A percentile compares a stretch with the other conserved stretches of the same genome.
phyloP scores from a whole-genome alignment of 2,113 vertebrate species.

The Protobothrops flavoviridis region DNA sequence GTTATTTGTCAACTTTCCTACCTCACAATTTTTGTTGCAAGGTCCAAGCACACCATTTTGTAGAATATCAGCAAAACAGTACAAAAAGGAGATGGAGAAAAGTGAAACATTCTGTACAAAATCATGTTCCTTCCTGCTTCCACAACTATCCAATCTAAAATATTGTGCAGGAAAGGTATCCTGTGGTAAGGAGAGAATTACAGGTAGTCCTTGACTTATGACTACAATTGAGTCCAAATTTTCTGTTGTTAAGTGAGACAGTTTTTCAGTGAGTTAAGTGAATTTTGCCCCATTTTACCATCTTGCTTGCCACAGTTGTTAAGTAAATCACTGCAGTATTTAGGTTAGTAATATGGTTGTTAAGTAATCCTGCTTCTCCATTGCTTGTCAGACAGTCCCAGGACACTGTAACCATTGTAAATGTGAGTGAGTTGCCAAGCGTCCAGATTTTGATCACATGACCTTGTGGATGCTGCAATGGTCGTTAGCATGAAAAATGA shows the following conservation, averaged over 20 bases:
- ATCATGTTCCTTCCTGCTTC: not conserved
- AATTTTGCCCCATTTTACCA: not conserved
- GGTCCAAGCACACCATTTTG: not conserved
- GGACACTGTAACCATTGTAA: not conserved
- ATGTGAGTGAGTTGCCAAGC: too few relatives aligned
- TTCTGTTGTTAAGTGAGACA: not conserved
- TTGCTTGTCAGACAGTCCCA: not conserved
- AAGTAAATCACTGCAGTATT: not conserved
- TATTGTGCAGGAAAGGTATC: not conserved
- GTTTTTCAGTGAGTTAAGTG: not conserved
- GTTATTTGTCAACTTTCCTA: not conserved
- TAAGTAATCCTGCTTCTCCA: not conserved
- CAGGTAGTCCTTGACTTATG: not conserved
- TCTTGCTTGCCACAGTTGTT: not conserved
- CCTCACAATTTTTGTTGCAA: not conserved
- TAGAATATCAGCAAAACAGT: not conserved
- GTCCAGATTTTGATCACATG: too few relatives aligned
- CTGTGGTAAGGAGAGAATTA: not conserved
- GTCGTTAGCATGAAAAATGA: not conserved
- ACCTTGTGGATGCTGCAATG: not conserved
- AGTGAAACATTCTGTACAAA: not conserved
- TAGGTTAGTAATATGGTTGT: not conserved
- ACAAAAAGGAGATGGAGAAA: not conserved
- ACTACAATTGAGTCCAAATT: not conserved
- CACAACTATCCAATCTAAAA: not conserved